Evolutionary conservation across 2,113 vertebrate genomes (phyloP).

Genomic region (Anoura caudifer): DNA sequence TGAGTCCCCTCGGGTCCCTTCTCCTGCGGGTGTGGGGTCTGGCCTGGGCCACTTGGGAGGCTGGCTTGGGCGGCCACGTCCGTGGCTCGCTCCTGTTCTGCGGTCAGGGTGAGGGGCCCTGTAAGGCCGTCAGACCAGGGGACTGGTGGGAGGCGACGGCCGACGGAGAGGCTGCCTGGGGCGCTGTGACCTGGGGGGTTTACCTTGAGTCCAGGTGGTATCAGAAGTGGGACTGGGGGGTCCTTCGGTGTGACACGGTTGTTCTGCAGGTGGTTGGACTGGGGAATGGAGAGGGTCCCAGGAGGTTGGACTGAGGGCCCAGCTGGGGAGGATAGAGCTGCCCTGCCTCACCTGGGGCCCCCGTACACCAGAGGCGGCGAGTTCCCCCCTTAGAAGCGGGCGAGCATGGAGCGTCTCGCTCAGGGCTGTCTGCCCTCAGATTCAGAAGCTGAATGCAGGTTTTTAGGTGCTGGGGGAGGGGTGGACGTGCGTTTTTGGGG

Average conservation of each 20-base stretch:
- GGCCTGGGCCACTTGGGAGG: neutral
- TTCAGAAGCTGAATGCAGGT: neutral
- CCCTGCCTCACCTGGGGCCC: neutral
- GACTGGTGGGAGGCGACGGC: neutral
- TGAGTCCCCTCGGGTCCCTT: constrained; percentile 6
- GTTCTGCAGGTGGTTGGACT: neutral
- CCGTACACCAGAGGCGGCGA: fast-evolving
- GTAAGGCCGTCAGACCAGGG: neutral
- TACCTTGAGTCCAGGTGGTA: too few species aligned
- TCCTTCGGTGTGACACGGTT: neutral
- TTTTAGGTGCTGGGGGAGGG: neutral
- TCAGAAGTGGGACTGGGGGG: neutral
- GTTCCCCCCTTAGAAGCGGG: fast-evolving
- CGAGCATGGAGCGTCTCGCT: neutral
- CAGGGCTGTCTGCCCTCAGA: neutral
- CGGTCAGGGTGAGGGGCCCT: neutral
- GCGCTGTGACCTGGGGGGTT: too few species aligned
- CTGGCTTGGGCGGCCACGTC: neutral
- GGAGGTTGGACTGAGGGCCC: neutral
- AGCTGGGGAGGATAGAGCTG: too few species aligned
- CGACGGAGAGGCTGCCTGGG: neutral
- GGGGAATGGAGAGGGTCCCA: too few species aligned
- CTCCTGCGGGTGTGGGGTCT: neutral
- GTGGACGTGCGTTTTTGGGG: fast-evolving
- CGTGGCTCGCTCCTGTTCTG: neutral